phyloP scores from a whole-genome alignment of 2,797 vertebrate genomes.

The Gobio occitaniae region DNA sequence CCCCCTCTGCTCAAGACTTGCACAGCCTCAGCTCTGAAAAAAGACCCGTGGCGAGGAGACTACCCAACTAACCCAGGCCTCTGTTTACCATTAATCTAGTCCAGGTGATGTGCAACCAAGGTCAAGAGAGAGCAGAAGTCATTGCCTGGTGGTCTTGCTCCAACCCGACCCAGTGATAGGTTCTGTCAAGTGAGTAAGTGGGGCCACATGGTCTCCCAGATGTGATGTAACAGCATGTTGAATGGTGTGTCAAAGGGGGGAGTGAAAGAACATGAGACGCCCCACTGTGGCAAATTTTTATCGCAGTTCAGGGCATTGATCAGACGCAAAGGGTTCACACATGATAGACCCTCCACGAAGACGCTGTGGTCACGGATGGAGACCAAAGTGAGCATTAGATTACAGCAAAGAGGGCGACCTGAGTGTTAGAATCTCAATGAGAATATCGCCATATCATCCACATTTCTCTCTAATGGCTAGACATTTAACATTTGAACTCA shows the following conservation, averaged over 20 bases:
- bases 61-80: background rate
- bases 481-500: conserved; percentile 25
- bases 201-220: conserved; percentile 52
- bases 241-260: background rate
- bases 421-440: background rate
- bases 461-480: background rate
- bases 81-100: conserved; percentile 30
- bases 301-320: background rate
- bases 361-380: background rate
- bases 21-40: conserved; percentile 1
- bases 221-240: conserved; percentile 40
- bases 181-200: conserved; percentile 37
- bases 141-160: conserved; percentile 17
- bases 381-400: background rate
- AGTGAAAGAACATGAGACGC: conserved; percentile 12
- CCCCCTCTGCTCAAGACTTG: conserved; percentile 24
- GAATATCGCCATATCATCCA: background rate
- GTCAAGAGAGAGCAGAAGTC: conserved; percentile 40
- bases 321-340: background rate
- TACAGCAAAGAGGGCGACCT: background rate
- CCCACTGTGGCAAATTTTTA: conserved; percentile 17
- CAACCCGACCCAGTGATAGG: conserved; percentile 19
- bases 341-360: conserved; percentile 22
- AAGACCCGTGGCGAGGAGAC: background rate
- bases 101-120: conserved; percentile 28